phyloP scores from a whole-genome alignment of 2,888 invertebrate species.

The Tachina fera region DNA sequence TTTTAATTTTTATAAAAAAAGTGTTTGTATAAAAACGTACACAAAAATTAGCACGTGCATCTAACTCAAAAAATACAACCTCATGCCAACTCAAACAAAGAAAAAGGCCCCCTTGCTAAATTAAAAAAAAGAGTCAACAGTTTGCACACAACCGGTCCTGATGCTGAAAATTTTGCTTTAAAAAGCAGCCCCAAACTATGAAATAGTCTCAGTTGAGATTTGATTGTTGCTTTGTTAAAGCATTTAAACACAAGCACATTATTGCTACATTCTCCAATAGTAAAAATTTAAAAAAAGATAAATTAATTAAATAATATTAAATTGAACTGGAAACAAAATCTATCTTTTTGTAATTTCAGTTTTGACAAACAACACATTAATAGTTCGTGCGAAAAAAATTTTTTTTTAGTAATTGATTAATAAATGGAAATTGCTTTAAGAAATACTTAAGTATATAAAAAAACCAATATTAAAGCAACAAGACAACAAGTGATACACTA shows the following conservation, averaged over 20 bases:
- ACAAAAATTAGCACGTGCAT: no score
- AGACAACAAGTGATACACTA: slow-evolving; percentile 27
- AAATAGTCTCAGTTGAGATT: slow-evolving; percentile 72
- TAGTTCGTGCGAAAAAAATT: slow-evolving; percentile 5
- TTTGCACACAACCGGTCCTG: slow-evolving; percentile 71
- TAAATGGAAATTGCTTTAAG: slow-evolving; percentile 33
- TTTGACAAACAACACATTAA: slow-evolving; percentile 3
- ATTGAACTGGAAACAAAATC: slow-evolving; percentile 27
- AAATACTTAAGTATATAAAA: neutral
- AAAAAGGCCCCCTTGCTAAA: slow-evolving; percentile 20
- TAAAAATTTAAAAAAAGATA: slow-evolving; percentile 4
- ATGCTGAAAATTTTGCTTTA: slow-evolving; percentile 68
- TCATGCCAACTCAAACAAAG: neutral
- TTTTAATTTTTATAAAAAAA: no score
- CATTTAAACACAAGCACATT: slow-evolving; percentile 35
- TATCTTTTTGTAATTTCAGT: neutral
- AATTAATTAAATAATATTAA: slow-evolving; percentile 26
- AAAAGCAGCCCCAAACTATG: slow-evolving; percentile 70
- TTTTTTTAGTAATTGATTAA: slow-evolving; percentile 19
- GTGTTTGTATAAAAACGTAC: no score
- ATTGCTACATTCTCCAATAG: slow-evolving; percentile 13
- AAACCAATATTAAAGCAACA: slow-evolving; percentile 11
- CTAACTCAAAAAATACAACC: no score
- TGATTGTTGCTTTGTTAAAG: slow-evolving; percentile 71
- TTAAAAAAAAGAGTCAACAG: neutral